Base-by-base conservation (phyloP, 2,888 invertebrate species). In the Athrips mouffetella region DNA sequence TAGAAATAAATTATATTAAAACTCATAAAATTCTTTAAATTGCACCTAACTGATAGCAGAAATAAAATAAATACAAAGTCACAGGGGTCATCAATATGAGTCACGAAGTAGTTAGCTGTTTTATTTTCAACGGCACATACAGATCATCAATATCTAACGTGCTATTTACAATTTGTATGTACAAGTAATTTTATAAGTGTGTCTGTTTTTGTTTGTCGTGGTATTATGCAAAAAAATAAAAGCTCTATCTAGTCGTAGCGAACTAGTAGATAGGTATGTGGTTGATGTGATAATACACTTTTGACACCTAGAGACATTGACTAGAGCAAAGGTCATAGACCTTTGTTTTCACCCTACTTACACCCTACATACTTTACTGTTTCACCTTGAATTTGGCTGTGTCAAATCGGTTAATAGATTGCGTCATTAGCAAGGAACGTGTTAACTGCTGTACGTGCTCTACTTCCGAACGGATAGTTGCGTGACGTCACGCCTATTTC, bases 401-500 rank as follows among this genome's bases (percentile, higher is more conserved):
- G 63, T 58, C 57, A 58, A 61, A 60, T 63, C 62, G 56, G 59
- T 56, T 58, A 59, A 58, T 39, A 47, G 49, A 55, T 76, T 73
- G 66, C 71, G 71, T 76, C 76, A 74, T 61, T 51, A 63, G 53
- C 62, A 53, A 62, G 51, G 48, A 57, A 67, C 62, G 57, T 64
- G 67, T 65, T 77, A 77, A 76, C 75, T 68, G 72, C 60, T 68
- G 69, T 59, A 73, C 70, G 75, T 68, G 72, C 60, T 68, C 70
- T 59, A 73, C 70, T 73, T 70, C 61, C 59, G 63, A 67, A 59
- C 57, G 49, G 16, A 18, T 10, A 8, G 27, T 27, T 15, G 8
- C 25, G 70, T 85, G 80, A 85, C 83, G 82, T 74, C 56, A 54
- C 51, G 58, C 66, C 76, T 87, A 86, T 87, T 86, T 80, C 68